phyloP scores from a whole-genome alignment of 2,113 vertebrate species.

The Cyrtonyx montezumae region DNA sequence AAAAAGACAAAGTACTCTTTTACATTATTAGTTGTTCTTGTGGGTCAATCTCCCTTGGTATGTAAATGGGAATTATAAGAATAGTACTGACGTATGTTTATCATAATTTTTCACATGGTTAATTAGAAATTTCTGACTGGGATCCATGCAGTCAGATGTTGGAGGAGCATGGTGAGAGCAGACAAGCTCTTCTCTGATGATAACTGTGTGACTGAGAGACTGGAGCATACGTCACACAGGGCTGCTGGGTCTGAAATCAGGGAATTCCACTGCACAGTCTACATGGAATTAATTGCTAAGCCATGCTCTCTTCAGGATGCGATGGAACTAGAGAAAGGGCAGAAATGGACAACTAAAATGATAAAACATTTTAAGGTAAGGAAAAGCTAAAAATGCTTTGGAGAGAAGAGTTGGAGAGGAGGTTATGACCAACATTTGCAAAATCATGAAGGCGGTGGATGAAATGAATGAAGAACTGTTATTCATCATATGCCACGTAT shows the following conservation, averaged over 20 bases:
- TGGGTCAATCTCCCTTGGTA: neutral
- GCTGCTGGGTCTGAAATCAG: neutral
- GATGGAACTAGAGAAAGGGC: neutral
- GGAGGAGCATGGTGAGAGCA: accelerated
- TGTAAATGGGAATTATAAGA: accelerated
- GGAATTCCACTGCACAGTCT: neutral
- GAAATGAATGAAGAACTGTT: neutral
- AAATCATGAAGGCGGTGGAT: neutral
- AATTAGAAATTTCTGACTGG: neutral
- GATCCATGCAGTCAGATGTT: no score
- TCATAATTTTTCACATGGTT: neutral
- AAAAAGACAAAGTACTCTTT: neutral
- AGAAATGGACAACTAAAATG: neutral
- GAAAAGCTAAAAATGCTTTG: neutral
- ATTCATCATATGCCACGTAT: neutral
- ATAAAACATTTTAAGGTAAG: neutral
- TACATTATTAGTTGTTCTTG: neutral
- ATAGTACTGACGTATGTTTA: neutral
- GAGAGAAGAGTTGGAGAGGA: neutral
- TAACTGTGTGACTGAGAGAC: neutral
- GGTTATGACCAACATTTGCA: neutral
- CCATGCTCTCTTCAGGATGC: neutral
- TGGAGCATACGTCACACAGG: accelerated
- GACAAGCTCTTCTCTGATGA: neutral
- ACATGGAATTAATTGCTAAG: accelerated